A percentile compares a stretch with the other conserved stretches of the same genome.
Evolutionary conservation across 2,888 invertebrate genomes (phyloP).

Genomic region (Calephelis perditalis): DNA sequence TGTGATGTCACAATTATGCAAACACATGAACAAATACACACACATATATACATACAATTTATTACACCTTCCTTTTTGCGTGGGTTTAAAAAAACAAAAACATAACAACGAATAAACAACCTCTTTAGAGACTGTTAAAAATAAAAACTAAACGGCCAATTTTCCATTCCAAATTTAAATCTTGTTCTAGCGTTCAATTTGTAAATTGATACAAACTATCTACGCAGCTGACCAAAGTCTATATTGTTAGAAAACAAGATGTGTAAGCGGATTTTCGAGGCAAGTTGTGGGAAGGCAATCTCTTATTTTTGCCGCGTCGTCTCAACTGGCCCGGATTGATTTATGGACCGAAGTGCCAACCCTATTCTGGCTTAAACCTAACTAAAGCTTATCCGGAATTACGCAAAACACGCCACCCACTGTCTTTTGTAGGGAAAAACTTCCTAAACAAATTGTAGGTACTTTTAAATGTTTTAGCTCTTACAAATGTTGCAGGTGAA

Average conservation of each 20-base stretch:
- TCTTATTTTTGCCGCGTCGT: conserved; percentile 64
- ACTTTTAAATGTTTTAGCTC: not conserved
- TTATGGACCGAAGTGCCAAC: conserved; percentile 62
- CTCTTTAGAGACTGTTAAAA: no score
- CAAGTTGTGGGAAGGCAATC: conserved; percentile 37
- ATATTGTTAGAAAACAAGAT: conserved; percentile 29
- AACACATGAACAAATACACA: no score
- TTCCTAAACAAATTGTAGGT: conserved; percentile 1
- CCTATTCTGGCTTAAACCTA: conserved; percentile 55
- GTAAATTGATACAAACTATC: conserved; percentile 16
- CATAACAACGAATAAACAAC: no score
- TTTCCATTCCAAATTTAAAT: not conserved
- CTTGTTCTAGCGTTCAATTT: not conserved
- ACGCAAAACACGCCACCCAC: conserved; percentile 60
- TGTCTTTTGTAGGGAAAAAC: conserved; percentile 46
- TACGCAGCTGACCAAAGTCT: conserved; percentile 25
- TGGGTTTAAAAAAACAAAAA: no score
- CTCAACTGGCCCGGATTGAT: conserved; percentile 63
- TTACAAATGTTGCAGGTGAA: no score
- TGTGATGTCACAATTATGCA: no score
- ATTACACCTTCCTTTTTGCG: no score
- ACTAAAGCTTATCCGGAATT: conserved; percentile 64
- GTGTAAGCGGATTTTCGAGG: conserved; percentile 34
- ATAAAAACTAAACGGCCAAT: not conserved
- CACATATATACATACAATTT: no score